phyloP scores from a whole-genome alignment of 2,113 vertebrate species.

The Notothenia coriiceps region DNA sequence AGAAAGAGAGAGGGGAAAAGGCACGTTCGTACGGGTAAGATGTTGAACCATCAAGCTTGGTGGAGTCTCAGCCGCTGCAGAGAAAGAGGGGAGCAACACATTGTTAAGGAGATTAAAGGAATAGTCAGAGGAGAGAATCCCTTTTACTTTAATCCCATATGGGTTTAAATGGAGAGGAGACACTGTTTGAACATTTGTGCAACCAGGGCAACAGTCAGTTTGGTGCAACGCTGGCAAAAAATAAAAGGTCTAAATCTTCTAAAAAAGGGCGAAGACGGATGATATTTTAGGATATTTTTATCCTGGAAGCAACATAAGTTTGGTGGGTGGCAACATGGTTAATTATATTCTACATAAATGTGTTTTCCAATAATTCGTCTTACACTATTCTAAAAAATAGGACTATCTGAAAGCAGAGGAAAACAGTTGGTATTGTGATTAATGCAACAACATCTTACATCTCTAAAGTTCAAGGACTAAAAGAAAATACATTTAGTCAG shows the following conservation, averaged over 20 bases:
- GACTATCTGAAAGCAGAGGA: neutral
- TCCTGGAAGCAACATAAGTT: neutral
- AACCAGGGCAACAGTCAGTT: constrained; percentile 46
- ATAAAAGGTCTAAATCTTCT: neutral
- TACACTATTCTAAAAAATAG: neutral
- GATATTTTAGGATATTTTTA: neutral
- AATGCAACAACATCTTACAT: neutral
- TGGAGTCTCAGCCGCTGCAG: constrained; percentile 56
- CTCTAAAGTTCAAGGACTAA: neutral
- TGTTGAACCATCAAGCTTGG: constrained; percentile 58
- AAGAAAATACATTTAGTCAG: neutral
- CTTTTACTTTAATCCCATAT: constrained; percentile 76
- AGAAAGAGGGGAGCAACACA: constrained; percentile 59
- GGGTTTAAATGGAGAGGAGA: constrained; percentile 62
- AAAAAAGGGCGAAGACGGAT: neutral
- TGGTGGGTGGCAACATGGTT: neutral
- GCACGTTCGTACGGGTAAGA: constrained; percentile 28
- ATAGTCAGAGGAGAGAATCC: constrained; percentile 70
- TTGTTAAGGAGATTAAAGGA: constrained; percentile 78
- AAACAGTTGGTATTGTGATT: neutral
- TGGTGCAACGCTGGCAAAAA: constrained; percentile 9
- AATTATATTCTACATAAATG: neutral
- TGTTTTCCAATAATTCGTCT: no score
- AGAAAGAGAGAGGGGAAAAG: neutral
- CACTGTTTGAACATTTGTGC: constrained; percentile 50